These are phyloP conservation scores for Penaeus monodon DNA, from an alignment of 2,888 invertebrate genomes.

Conservation along the genomic window DNA sequence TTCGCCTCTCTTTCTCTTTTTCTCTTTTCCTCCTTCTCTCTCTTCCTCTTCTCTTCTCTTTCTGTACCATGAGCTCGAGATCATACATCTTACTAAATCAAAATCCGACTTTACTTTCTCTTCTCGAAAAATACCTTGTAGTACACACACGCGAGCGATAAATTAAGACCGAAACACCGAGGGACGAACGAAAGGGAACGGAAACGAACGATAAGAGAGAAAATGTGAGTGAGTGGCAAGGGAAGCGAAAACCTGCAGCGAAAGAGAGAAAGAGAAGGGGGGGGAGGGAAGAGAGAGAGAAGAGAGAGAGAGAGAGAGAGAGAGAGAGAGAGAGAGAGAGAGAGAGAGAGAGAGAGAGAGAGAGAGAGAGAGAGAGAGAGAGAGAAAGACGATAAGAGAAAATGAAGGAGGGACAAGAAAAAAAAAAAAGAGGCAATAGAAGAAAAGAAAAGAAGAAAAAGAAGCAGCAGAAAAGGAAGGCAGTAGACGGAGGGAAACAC, in stretches of 20 bases:
- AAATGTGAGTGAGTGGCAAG: not conserved
- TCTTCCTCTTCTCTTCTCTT: slow-evolving; percentile 2
- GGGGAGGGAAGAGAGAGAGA: not conserved
- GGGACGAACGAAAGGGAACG: too few species aligned
- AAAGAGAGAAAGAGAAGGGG: not conserved
- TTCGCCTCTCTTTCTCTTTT: not conserved
- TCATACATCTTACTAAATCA: not conserved
- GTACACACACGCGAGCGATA: too few species aligned
- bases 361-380: slow-evolving; percentile 14
- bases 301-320: slow-evolving; percentile 7
- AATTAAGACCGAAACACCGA: too few species aligned
- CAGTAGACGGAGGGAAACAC: not conserved
- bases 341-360: slow-evolving; percentile 21
- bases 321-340: slow-evolving; percentile 20
- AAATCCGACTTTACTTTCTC: too few species aligned
- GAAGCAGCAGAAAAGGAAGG: not conserved
- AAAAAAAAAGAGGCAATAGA: not conserved
- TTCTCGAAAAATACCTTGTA: too few species aligned
- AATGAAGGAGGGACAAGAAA: not conserved
- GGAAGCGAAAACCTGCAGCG: not conserved
- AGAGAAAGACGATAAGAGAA: not conserved
- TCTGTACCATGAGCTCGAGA: not conserved
- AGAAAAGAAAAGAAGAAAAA: not conserved
- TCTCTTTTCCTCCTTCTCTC: not conserved
- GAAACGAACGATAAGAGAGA: too few species aligned